A percentile compares a stretch with the other conserved stretches of the same genome.
Conservation (phyloP, 2,113 vertebrate species). For the Coptodon rendalli region DNA sequence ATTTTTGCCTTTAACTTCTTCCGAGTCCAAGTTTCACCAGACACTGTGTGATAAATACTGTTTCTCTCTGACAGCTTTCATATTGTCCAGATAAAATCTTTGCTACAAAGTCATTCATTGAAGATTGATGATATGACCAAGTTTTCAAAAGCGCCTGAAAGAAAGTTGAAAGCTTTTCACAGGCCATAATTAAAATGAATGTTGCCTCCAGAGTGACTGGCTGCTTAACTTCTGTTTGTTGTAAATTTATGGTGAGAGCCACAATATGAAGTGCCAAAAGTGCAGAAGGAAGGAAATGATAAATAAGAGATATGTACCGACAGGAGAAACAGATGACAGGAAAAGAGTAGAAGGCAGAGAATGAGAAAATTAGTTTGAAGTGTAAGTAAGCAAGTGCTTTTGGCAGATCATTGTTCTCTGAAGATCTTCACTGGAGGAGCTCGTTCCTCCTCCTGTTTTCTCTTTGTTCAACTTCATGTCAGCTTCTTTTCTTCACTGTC, state of each 20-base stretch:
- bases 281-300: neutral
- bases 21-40: neutral
- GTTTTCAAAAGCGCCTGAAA: slow-evolving; percentile 1
- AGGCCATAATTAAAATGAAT: slow-evolving; percentile 14
- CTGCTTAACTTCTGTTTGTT: slow-evolving; percentile 3
- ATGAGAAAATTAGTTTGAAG: slow-evolving; percentile 38
- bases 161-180: slow-evolving; percentile 26
- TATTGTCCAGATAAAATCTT: neutral
- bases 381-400: slow-evolving; percentile 2
- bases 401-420: slow-evolving; percentile 18
- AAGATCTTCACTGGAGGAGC: slow-evolving; percentile 3
- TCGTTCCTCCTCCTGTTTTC: neutral
- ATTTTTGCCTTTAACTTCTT: neutral
- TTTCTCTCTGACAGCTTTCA: neutral
- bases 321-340: neutral
- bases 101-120: neutral
- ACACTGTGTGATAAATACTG: neutral
- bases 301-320: slow-evolving; percentile 24
- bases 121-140: neutral
- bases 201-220: neutral
- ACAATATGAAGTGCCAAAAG: slow-evolving; percentile 30
- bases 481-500: neutral
- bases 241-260: slow-evolving; percentile 11
- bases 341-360: neutral
- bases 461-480: neutral